Conservation (phyloP, 2,797 vertebrate genomes). For the Malurus splendens region DNA sequence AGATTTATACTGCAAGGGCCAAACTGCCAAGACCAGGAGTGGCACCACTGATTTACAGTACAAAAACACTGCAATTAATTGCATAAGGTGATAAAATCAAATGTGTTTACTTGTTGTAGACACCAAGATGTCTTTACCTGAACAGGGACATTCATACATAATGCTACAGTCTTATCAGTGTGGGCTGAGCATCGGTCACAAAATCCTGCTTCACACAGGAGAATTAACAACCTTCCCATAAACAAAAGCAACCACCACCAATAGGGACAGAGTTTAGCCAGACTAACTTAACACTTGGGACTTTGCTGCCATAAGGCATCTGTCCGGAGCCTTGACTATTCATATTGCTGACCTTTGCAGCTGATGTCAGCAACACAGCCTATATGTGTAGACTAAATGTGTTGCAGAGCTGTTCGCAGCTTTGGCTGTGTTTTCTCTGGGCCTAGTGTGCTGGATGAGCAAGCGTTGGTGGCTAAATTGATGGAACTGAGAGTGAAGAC, state of each 20-base stretch:
- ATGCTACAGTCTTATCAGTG: background rate
- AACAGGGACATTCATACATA: background rate
- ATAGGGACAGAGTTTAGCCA: background rate
- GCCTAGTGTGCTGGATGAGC: background rate
- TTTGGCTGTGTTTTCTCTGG: background rate
- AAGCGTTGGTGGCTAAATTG: background rate
- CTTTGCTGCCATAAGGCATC: background rate
- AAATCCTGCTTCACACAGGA: background rate
- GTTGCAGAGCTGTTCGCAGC: background rate
- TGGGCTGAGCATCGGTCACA: background rate
- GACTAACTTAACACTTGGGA: background rate
- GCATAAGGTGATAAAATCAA: background rate
- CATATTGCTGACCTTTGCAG: background rate
- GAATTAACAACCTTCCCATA: background rate
- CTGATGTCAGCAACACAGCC: background rate
- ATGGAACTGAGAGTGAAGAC: background rate
- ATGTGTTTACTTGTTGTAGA: background rate
- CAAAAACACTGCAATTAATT: background rate
- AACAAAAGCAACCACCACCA: background rate
- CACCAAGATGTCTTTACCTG: background rate
- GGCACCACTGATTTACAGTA: background rate
- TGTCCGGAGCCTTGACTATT: background rate
- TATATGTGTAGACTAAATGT: background rate
- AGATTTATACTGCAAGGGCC: background rate
- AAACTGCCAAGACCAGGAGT: background rate